A percentile compares a stretch with the other conserved stretches of the same genome.
These are phyloP conservation scores for Arremon aurantiirostris DNA, from an alignment of 2,797 vertebrate species.

Conservation along the genomic window DNA sequence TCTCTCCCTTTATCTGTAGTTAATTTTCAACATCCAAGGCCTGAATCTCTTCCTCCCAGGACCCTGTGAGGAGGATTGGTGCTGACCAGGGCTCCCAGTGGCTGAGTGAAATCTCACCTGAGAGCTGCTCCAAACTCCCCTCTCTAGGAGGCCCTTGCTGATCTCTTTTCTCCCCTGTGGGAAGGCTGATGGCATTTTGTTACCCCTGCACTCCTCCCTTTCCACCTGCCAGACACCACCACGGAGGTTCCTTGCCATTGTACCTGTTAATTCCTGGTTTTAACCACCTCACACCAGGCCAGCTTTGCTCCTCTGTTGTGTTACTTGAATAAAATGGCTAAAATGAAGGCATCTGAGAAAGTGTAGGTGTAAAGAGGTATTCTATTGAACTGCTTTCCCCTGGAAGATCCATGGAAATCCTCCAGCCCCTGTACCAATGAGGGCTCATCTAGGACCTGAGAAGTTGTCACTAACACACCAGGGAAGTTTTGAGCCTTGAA, in stretches of 20 bases:
- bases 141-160: background rate
- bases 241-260: background rate
- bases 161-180: background rate
- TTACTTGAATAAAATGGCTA: background rate
- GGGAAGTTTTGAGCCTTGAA: background rate
- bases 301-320: rapidly evolving
- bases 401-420: background rate
- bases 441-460: background rate
- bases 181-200: background rate
- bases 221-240: background rate
- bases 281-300: background rate
- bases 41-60: rapidly evolving
- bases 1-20: rapidly evolving
- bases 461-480: background rate
- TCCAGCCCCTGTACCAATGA: background rate
- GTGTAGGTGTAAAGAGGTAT: background rate
- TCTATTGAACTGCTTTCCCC: background rate
- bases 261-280: rapidly evolving
- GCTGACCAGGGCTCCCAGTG: rapidly evolving
- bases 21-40: too few species aligned
- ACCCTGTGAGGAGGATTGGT: background rate
- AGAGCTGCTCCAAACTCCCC: background rate
- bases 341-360: background rate
- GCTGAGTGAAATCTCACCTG: rapidly evolving
- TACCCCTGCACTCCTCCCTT: background rate